These are phyloP conservation scores for Megaleporinus macrocephalus DNA, from an alignment of 2,113 vertebrate genomes.

Conservation along the genomic window DNA sequence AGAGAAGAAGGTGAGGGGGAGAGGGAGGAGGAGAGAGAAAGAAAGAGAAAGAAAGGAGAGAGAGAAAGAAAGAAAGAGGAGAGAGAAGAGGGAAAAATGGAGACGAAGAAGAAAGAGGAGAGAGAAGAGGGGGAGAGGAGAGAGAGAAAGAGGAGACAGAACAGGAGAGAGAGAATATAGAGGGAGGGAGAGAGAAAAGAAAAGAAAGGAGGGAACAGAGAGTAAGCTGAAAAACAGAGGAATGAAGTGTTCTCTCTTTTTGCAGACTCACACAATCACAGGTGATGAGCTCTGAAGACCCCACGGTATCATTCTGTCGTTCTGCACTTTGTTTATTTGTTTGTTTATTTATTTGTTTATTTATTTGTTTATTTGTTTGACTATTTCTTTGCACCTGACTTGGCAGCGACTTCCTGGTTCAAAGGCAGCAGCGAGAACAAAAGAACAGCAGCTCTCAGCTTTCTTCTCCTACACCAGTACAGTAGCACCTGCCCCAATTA, in stretches of 20 bases:
- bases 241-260: background rate
- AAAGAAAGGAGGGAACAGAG: background rate
- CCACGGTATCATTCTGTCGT: background rate
- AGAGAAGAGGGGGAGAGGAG: too few species aligned
- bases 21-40: too few species aligned
- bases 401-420: constrained; percentile 14
- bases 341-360: background rate
- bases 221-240: background rate
- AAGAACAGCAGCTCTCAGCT: background rate
- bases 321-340: background rate
- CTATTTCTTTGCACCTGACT: background rate
- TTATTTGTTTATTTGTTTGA: too few species aligned
- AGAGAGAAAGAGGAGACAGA: too few species aligned
- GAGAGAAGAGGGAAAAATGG: too few species aligned
- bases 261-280: too few species aligned
- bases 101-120: too few species aligned
- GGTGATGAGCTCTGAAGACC: background rate
- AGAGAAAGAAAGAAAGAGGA: too few species aligned
- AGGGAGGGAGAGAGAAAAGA: too few species aligned
- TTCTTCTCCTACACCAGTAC: background rate
- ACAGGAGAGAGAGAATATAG: too few species aligned
- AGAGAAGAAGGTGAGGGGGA: too few species aligned
- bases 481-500: background rate
- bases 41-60: too few species aligned
- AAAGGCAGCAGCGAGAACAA: constrained; percentile 24